These are phyloP conservation scores for Chelonus formosanus DNA, from an alignment of 2,888 invertebrate species.

Conservation along the genomic window DNA sequence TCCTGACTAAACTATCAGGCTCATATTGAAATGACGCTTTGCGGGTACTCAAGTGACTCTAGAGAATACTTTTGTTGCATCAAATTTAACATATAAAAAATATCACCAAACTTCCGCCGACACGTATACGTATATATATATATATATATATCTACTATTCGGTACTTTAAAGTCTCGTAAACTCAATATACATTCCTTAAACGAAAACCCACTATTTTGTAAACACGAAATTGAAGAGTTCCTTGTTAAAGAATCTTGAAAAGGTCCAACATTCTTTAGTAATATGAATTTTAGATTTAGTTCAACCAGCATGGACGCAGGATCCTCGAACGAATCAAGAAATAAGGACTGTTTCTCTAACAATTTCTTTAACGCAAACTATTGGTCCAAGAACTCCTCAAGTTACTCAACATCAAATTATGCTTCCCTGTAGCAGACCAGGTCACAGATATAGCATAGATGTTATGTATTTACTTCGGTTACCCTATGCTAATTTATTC, in stretches of 20 bases:
- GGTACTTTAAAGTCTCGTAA: conserved; percentile 88
- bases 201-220: conserved; percentile 71
- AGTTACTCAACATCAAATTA: conserved; percentile 86
- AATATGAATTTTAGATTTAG: conserved; percentile 78
- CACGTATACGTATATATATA: no score
- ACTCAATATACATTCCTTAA: conserved; percentile 86
- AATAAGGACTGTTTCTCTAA: conserved; percentile 82
- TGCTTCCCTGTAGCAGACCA: conserved; percentile 85
- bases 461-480: conserved; percentile 85
- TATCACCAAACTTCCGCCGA: no score
- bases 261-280: conserved; percentile 96
- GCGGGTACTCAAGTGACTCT: no score
- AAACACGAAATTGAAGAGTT: conserved; percentile 74
- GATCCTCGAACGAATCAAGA: conserved; percentile 77
- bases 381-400: conserved; percentile 92
- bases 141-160: conserved; percentile 89
- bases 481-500: conserved; percentile 97
- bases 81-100: no score
- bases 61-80: no score
- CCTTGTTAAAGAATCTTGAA: conserved; percentile 84
- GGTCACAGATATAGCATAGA: conserved; percentile 90
- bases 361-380: conserved; percentile 82
- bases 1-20: no score
- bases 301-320: conserved; percentile 83
- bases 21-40: no score